Conservation (phyloP, 2,797 vertebrate genomes). For the Limosa lapponica region DNA sequence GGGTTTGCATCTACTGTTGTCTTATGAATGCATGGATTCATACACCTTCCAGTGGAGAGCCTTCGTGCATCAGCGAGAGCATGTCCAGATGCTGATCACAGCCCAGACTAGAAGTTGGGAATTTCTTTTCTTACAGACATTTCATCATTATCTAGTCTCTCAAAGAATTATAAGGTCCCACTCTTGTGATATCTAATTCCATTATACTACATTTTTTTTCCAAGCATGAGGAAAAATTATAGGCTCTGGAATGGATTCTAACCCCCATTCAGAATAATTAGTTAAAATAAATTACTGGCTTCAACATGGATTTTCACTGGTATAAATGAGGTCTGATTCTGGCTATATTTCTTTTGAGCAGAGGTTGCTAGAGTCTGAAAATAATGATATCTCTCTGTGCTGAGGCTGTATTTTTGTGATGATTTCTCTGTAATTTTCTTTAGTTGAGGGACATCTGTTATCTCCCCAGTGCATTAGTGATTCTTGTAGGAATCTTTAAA, state of each 20-base stretch:
- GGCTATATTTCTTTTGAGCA: constrained; percentile 5
- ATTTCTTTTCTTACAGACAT: neutral
- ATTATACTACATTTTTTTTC: neutral
- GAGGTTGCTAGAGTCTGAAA: neutral
- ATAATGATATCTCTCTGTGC: neutral
- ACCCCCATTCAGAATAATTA: constrained; percentile 5
- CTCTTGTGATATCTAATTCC: neutral
- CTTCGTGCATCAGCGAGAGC: neutral
- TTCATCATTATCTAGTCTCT: neutral
- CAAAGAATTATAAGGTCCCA: neutral
- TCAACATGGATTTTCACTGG: neutral
- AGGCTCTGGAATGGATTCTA: neutral
- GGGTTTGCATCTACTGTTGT: neutral
- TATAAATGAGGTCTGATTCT: neutral
- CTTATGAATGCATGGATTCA: neutral
- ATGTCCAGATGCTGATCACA: neutral
- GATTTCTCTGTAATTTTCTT: constrained; percentile 30
- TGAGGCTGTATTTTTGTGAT: neutral
- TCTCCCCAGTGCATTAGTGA: neutral
- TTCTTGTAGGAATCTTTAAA: neutral
- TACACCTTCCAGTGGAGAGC: neutral
- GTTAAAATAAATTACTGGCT: constrained; percentile 17
- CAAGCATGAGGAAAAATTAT: neutral
- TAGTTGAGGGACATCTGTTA: neutral
- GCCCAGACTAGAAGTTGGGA: neutral